A percentile compares a stretch with the other conserved stretches of the same genome.
These are phyloP conservation scores for Liodrosophila aerea DNA, from an alignment of 2,888 invertebrate genomes.

Conservation along the genomic window DNA sequence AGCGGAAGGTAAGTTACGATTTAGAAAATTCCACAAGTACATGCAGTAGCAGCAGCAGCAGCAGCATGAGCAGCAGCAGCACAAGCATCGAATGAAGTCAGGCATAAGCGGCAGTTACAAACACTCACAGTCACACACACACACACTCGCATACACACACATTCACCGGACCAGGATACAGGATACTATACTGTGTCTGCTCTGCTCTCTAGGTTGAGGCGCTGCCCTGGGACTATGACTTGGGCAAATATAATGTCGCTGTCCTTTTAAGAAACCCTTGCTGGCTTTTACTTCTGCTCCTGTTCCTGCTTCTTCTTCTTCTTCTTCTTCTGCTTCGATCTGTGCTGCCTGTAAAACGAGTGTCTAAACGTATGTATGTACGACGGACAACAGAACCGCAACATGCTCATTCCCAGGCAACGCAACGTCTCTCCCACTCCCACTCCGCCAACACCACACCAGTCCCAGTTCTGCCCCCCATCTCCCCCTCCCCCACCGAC, in stretches of 20 bases:
- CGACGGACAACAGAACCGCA: conserved; percentile 48
- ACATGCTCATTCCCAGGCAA: conserved; percentile 36
- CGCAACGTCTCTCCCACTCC: conserved; percentile 1
- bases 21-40: conserved; percentile 72
- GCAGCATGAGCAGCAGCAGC: conserved; percentile 10
- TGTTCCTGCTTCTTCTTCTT: neutral
- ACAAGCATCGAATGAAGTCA: conserved; percentile 63
- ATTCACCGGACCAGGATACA: conserved; percentile 36
- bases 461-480: too few relatives aligned
- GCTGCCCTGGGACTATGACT: conserved; percentile 49
- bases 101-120: conserved; percentile 63
- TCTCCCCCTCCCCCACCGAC: conserved; percentile 3
- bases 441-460: neutral
- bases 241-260: conserved; percentile 56
- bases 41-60: conserved; percentile 13
- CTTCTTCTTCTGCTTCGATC: conserved; percentile 44
- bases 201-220: too few relatives aligned
- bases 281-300: conserved; percentile 6
- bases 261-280: conserved; percentile 42
- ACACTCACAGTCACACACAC: conserved; percentile 39
- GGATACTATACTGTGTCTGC: conserved; percentile 5
- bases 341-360: conserved; percentile 23
- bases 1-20: conserved; percentile 81
- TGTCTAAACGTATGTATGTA: conserved; percentile 20
- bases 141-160: conserved; percentile 21